These are phyloP conservation scores for Drosophila nigromelanica DNA, from an alignment of 1,140 invertebrate genomes.

Conservation along the genomic window DNA sequence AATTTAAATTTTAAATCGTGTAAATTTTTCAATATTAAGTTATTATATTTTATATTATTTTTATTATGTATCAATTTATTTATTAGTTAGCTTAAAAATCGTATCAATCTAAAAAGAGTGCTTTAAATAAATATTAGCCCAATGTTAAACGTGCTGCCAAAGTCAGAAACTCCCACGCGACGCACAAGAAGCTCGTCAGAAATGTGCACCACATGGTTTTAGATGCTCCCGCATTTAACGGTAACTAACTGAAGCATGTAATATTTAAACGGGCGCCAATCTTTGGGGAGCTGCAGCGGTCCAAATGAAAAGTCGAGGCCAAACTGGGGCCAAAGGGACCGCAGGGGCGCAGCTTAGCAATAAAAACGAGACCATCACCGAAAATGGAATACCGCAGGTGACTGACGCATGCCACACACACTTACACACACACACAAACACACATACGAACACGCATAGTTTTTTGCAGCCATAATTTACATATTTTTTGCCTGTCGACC, in stretches of 20 bases:
- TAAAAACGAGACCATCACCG: conserved; percentile 67
- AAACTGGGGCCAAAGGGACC: conserved; percentile 10
- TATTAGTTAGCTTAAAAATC: background rate
- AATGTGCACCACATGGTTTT: background rate
- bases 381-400: conserved; percentile 73
- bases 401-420: conserved; percentile 71
- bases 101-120: background rate
- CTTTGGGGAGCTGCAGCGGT: conserved; percentile 21
- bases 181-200: background rate
- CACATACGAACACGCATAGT: background rate
- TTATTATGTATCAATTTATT: too few relatives aligned
- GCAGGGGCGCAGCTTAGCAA: conserved; percentile 44
- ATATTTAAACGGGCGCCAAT: conserved; percentile 16
- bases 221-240: background rate
- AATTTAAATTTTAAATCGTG: too few relatives aligned
- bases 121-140: too few relatives aligned
- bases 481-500: conserved; percentile 66
- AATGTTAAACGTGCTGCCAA: background rate
- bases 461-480: conserved; percentile 66
- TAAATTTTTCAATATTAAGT: too few relatives aligned
- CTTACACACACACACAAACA: conserved; percentile 31
- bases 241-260: conserved; percentile 24
- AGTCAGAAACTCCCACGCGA: background rate
- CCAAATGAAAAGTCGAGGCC: background rate
- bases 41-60: too few relatives aligned